phyloP scores from a whole-genome alignment of 2,113 vertebrate genomes.

The Lophura nycthemera region DNA sequence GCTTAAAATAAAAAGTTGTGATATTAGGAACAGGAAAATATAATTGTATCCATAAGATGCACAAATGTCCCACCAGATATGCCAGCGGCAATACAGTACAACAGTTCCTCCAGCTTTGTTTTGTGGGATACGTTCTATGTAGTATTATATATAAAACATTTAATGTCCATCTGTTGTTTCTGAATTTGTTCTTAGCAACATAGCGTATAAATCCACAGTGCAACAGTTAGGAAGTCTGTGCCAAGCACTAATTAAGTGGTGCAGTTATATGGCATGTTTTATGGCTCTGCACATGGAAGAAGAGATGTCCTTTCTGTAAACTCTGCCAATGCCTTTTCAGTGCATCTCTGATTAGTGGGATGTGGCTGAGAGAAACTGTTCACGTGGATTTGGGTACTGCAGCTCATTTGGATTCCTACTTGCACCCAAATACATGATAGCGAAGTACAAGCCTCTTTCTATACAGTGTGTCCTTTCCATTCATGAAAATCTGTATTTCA shows the following conservation, averaged over 20 bases:
- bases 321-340: not conserved
- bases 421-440: not conserved
- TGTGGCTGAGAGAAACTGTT: not conserved
- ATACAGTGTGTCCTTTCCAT: not conserved
- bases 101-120: not conserved
- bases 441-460: not conserved
- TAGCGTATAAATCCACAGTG: conserved; percentile 4
- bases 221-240: not conserved
- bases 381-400: not conserved
- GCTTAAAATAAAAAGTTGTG: not conserved
- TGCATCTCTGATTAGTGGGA: not conserved
- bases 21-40: not conserved
- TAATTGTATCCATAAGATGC: not conserved
- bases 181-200: conserved; percentile 34
- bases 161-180: conserved; percentile 48
- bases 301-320: not conserved
- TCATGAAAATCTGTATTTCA: not conserved
- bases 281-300: not conserved
- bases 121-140: not conserved
- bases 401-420: not conserved
- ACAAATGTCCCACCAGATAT: not conserved
- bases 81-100: not conserved
- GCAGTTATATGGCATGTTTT: not conserved
- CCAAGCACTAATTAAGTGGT: not conserved
- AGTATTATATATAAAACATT: not conserved